These are phyloP conservation scores for Eupithecia vulgata DNA, from an alignment of 2,888 invertebrate species.

Conservation along the genomic window DNA sequence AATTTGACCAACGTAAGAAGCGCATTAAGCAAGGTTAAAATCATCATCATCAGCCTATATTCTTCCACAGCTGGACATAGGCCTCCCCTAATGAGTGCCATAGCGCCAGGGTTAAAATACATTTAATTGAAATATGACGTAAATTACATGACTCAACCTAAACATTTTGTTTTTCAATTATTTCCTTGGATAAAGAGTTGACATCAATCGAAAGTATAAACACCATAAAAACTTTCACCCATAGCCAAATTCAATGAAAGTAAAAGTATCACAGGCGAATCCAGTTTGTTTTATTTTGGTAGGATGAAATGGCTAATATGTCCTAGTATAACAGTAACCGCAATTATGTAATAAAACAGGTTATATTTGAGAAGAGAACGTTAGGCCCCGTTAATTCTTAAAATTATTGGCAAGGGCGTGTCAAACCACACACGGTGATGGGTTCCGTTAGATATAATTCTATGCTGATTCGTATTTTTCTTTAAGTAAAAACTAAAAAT, in stretches of 20 bases:
- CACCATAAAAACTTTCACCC: slow-evolving; percentile 49
- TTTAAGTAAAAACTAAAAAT: not conserved
- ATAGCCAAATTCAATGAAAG: slow-evolving; percentile 45
- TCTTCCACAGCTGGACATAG: no score
- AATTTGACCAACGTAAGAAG: not conserved
- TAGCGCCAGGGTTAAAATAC: no score
- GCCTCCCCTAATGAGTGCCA: no score
- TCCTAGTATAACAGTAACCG: slow-evolving; percentile 9
- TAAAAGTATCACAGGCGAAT: slow-evolving; percentile 70
- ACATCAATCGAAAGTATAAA: slow-evolving; percentile 29
- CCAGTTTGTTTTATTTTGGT: slow-evolving; percentile 50
- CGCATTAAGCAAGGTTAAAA: no score
- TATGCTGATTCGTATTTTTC: not conserved
- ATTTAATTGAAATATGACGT: no score
- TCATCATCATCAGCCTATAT: no score
- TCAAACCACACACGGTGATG: not conserved
- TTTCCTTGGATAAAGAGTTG: not conserved
- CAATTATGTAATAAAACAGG: slow-evolving; percentile 36
- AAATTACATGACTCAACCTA: not conserved
- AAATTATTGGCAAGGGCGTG: not conserved
- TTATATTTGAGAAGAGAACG: not conserved
- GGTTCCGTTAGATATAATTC: not conserved
- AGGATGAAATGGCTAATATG: slow-evolving; percentile 26
- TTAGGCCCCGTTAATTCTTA: not conserved
- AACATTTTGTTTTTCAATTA: not conserved